Evolutionary conservation across 2,113 vertebrate species (phyloP), one percentile per base, ranked within the genome.

Genomic region (Ibidorhyncha struthersii): DNA sequence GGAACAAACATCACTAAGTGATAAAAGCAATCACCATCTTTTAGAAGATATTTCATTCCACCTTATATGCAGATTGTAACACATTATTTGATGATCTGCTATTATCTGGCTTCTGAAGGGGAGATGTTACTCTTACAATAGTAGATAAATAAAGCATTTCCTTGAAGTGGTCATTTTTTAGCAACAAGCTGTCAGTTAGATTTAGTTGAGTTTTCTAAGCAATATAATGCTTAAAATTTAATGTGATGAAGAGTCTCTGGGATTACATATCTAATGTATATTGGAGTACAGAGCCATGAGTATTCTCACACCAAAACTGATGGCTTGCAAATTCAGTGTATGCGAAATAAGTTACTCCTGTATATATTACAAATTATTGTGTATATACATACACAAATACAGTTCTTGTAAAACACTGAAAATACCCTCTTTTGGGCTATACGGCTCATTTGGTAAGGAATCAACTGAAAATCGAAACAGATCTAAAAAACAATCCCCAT

Each of bases 91-190:
- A 85, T 82, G 47, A 82, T 69, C 55, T 92, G 36, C 40, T 92
- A 16, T 81, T 85, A 71, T 38, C 26, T 77, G 26, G 11, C 21
- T 87, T 86, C 36, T 62, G 59, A 90, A 91, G 20, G 30, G 49
- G 30, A 90, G 4, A 45, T 34, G 21, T 58, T 77, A 11, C 36
- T 82, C 32, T 89, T 89, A 81, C 84, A 38, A 13, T 22, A 47
- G 27, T 1, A 89, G 56, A 63, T 45, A 67, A 79, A 86, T 74
- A 59, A 87, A 93, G 32, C 25, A 47, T 86, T 50, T 86, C 36
- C 69, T 93, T 85, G 26, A 77, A 89, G 36, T 76, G 61, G 40
- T 93, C 59, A 71, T 79, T 97, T 93, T 93, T 96, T 70, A 95
- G 81, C 45, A 71, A n/a, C 16, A 91, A 63, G 22, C 17, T 90